phyloP scores from a whole-genome alignment of 2,113 vertebrate species.

The Erythrolamprus reginae region DNA sequence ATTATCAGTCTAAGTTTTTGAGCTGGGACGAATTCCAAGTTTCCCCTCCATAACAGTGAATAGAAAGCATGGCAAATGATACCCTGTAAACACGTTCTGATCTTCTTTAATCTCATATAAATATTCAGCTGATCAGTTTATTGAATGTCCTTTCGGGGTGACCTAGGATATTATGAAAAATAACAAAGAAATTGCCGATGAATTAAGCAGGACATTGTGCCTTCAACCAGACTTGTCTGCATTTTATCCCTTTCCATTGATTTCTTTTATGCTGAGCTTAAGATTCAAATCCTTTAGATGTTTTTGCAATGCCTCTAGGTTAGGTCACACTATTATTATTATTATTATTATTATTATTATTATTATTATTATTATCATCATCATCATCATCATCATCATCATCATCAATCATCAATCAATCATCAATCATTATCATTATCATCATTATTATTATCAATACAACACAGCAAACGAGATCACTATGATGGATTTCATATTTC shows the following conservation, averaged over 20 bases:
- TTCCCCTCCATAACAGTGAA: constrained; percentile 65
- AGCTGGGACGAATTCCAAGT: constrained; percentile 66
- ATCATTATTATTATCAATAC: no score
- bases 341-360: no score
- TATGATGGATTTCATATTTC: no score
- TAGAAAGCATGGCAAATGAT: constrained; percentile 60
- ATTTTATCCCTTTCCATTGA: not conserved
- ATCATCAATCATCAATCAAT: no score
- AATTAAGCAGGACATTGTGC: constrained; percentile 20
- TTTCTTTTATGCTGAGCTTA: not conserved
- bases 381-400: no score
- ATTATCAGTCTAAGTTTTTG: constrained; percentile 67
- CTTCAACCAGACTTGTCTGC: not conserved
- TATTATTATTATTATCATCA: no score
- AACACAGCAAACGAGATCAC: no score
- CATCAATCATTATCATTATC: no score
- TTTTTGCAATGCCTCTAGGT: not conserved
- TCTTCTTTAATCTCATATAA: constrained; percentile 67
- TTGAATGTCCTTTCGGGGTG: constrained; percentile 63
- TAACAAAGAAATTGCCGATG: constrained; percentile 26
- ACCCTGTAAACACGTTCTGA: constrained; percentile 62
- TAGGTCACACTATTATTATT: not conserved
- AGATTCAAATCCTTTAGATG: not conserved
- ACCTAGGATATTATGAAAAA: constrained; percentile 53
- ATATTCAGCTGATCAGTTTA: constrained; percentile 65